A percentile compares a stretch with the other conserved stretches of the same genome.
Conservation (phyloP, 2,888 invertebrate genomes). For the Monopis laevigella region DNA sequence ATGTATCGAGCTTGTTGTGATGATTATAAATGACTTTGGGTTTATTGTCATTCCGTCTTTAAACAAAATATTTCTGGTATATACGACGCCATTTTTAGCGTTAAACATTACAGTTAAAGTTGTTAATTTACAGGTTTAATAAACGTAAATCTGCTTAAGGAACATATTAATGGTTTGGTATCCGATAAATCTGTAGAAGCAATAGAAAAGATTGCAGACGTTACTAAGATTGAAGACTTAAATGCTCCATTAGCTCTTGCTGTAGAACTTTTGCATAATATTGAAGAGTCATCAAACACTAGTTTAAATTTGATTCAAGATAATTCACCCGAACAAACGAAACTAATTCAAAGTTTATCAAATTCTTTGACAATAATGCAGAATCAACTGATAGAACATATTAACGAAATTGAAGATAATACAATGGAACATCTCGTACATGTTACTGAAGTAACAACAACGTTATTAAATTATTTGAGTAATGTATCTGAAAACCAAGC, state of each 20-base stretch:
- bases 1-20: no score
- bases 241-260: conserved; percentile 16
- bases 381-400: not conserved
- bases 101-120: no score
- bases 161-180: conserved; percentile 43
- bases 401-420: not conserved
- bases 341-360: not conserved
- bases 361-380: not conserved
- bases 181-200: conserved; percentile 34
- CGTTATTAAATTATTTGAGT: not conserved
- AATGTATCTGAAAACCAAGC: not conserved
- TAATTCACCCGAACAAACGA: not conserved
- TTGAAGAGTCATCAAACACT: not conserved
- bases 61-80: no score
- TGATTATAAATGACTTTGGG: no score
- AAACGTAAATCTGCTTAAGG: conserved; percentile 21
- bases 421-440: not conserved
- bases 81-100: no score
- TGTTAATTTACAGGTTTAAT: not conserved
- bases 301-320: not conserved
- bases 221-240: conserved; percentile 34
- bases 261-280: no score
- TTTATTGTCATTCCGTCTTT: no score
- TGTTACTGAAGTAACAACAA: not conserved
- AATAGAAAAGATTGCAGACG: conserved; percentile 39